These are phyloP conservation scores for Agrilus planipennis DNA, from an alignment of 1,140 invertebrate species.

Conservation along the genomic window DNA sequence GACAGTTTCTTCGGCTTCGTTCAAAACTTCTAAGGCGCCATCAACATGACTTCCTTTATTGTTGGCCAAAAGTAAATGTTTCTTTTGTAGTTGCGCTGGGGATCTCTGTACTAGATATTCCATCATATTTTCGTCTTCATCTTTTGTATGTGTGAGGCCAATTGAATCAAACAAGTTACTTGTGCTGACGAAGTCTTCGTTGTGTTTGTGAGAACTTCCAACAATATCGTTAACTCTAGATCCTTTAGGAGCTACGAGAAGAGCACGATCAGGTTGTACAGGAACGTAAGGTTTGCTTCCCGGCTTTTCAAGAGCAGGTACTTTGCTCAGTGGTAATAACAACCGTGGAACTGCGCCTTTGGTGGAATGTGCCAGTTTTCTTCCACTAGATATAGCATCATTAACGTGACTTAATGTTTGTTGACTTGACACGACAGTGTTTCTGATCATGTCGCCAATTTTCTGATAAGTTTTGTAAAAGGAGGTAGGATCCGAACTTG, in stretches of 20 bases:
- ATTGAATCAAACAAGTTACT: slow-evolving; percentile 17
- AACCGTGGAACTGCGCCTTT: slow-evolving; percentile 14
- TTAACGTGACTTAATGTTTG: slow-evolving; percentile 20
- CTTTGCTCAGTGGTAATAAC: slow-evolving; percentile 12
- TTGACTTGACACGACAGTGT: slow-evolving; percentile 20
- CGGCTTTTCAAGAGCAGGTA: slow-evolving; percentile 10
- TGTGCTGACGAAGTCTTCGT: slow-evolving; percentile 9
- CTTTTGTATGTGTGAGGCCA: slow-evolving; percentile 13
- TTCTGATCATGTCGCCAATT: slow-evolving; percentile 15
- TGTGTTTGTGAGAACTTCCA: not conserved
- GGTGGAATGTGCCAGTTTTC: slow-evolving; percentile 14
- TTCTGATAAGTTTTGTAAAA: too few relatives aligned
- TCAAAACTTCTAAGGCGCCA: too few relatives aligned
- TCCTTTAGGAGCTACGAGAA: too few relatives aligned
- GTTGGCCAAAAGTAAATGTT: too few relatives aligned
- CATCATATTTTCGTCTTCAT: too few relatives aligned
- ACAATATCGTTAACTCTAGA: slow-evolving; percentile 21
- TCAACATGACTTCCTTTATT: too few relatives aligned
- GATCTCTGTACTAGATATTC: too few relatives aligned
- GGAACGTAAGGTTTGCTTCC: slow-evolving; percentile 16
- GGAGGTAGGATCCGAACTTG: too few relatives aligned
- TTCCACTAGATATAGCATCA: slow-evolving; percentile 20
- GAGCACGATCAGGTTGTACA: too few relatives aligned
- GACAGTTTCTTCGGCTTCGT: too few relatives aligned
- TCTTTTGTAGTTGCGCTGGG: too few relatives aligned